phyloP scores from a whole-genome alignment of 2,888 invertebrate species.

The Pristionchus mayeri region DNA sequence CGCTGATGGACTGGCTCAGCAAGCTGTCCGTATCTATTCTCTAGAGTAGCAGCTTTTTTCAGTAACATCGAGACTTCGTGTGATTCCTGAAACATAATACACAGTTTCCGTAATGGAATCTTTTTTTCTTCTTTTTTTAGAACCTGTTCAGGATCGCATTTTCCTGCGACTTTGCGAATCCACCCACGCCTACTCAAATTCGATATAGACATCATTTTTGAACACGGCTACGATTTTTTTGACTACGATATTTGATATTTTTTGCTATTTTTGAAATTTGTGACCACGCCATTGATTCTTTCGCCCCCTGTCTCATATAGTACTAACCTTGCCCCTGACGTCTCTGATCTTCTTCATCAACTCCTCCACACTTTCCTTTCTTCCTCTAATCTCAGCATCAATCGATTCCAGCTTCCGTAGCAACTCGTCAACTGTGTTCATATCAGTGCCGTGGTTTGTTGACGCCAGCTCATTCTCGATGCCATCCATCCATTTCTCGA shows the following conservation, averaged over 20 bases:
- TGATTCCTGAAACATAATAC: slow-evolving; percentile 52
- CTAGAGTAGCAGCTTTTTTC: slow-evolving; percentile 83
- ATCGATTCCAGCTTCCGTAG: slow-evolving; percentile 78
- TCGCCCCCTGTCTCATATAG: background rate
- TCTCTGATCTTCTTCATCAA: slow-evolving; percentile 77
- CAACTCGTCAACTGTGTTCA: slow-evolving; percentile 82
- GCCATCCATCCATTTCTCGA: slow-evolving; percentile 90
- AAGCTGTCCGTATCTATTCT: slow-evolving; percentile 80
- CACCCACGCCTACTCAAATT: too few species aligned
- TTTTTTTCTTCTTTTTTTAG: too few species aligned
- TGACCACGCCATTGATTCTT: too few species aligned
- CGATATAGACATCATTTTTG: too few species aligned
- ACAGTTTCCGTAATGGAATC: too few species aligned
- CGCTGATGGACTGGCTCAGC: slow-evolving; percentile 81
- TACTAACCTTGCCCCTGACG: slow-evolving; percentile 52
- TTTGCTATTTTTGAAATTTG: too few species aligned
- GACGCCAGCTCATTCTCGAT: slow-evolving; percentile 85
- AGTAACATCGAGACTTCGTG: slow-evolving; percentile 79
- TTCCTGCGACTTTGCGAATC: too few species aligned
- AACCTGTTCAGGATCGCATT: background rate
- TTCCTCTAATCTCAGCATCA: slow-evolving; percentile 67
- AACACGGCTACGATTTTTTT: too few species aligned
- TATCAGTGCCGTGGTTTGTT: slow-evolving; percentile 89
- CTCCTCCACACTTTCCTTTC: slow-evolving; percentile 65
- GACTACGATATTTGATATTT: too few species aligned